Evolutionary conservation across 1,140 invertebrate species (phyloP).

Genomic region (Drosophila ironensis): DNA sequence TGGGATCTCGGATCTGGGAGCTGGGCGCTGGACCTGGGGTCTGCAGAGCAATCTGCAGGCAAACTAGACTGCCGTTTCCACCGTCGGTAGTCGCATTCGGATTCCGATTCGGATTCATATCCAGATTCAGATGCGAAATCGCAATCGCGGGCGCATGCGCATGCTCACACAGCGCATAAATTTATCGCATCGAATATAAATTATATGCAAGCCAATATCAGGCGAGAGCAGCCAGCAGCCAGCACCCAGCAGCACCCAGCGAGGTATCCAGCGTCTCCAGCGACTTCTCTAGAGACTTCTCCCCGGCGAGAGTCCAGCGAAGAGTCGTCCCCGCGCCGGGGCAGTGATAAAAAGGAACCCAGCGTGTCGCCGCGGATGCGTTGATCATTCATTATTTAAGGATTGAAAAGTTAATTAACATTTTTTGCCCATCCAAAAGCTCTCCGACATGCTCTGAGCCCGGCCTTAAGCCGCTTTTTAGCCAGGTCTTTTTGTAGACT

Average conservation of each 20-base stretch:
- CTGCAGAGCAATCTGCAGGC: constrained; percentile 32
- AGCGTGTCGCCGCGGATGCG: constrained; percentile 81
- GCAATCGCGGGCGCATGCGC: constrained; percentile 48
- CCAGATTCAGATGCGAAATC: constrained; percentile 5
- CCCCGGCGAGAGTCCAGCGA: not conserved
- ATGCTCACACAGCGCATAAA: constrained; percentile 75
- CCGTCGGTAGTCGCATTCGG: constrained; percentile 50
- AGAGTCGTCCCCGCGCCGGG: not conserved
- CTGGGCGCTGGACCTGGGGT: not conserved
- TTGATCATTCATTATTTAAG: constrained; percentile 82
- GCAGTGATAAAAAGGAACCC: constrained; percentile 82
- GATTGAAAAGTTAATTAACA: constrained; percentile 82
- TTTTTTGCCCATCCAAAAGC: constrained; percentile 74
- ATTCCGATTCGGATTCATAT: constrained; percentile 9
- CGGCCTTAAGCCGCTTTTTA: constrained; percentile 40
- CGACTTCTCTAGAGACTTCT: not conserved
- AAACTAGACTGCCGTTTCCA: constrained; percentile 47
- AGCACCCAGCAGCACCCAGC: no score
- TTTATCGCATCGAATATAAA: constrained; percentile 80
- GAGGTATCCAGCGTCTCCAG: not conserved
- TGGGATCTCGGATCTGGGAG: constrained; percentile 16
- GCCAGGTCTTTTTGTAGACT: constrained; percentile 32
- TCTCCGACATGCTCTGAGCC: constrained; percentile 14
- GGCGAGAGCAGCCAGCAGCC: constrained; percentile 40
- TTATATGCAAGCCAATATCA: constrained; percentile 79